Conservation (phyloP, 2,113 vertebrate genomes). For the Vombatus ursinus region DNA sequence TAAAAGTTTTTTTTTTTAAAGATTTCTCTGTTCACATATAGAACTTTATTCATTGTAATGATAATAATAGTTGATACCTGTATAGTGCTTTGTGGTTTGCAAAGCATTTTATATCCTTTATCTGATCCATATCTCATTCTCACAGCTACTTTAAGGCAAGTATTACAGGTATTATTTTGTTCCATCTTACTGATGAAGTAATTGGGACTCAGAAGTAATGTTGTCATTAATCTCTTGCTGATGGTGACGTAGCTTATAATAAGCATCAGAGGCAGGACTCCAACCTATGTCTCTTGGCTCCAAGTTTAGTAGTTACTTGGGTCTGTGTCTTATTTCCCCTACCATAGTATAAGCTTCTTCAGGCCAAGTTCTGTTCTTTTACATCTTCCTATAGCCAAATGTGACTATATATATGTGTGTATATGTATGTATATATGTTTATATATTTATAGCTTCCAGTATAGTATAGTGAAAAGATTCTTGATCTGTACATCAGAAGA, state of each 20-base stretch:
- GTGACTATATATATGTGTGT: not conserved
- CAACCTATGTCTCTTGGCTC: not conserved
- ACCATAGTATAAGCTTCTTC: slow-evolving; percentile 11
- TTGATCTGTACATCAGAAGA: slow-evolving; percentile 32
- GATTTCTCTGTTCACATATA: not conserved
- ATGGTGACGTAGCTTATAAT: not conserved
- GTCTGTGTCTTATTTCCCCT: not conserved
- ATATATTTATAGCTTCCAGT: not conserved
- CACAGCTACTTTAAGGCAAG: not conserved
- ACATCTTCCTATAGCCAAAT: not conserved
- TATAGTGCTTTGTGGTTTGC: not conserved
- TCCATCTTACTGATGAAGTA: not conserved
- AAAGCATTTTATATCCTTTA: not conserved
- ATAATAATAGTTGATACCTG: not conserved
- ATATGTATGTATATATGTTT: not conserved
- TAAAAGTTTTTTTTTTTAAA: not conserved
- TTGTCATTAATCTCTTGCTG: not conserved
- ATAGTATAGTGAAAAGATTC: slow-evolving; percentile 33
- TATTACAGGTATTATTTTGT: not conserved
- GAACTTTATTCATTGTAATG: not conserved
- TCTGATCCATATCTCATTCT: not conserved
- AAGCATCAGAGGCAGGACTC: not conserved
- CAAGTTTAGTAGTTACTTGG: not conserved
- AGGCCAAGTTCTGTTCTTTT: not conserved
- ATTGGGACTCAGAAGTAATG: not conserved